Base-by-base conservation (phyloP, 2,113 vertebrate genomes). In the Chamaea fasciata region DNA sequence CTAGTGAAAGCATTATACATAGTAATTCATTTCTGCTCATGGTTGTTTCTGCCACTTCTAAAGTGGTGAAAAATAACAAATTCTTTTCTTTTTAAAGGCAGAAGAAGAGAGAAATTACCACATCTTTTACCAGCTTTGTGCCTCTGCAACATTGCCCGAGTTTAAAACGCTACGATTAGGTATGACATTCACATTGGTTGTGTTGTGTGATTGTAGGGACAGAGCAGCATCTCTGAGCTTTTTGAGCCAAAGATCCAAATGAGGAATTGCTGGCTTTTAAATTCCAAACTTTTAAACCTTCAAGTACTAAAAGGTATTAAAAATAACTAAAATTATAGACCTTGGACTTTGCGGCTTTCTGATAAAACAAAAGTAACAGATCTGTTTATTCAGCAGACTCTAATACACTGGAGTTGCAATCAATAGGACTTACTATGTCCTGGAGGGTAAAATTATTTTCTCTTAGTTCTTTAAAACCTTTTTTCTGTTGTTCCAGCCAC, bases 71-170 rank as follows among this genome's bases (percentile, higher is more conserved):
- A 97, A 95, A 92, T 73, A 96, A 97, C 93, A n/a, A 69, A 93
- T 68, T 82, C 23, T 90, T 97, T 94, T 97, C 83, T 98, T 96
- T 94, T 97, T 97, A 96, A 97, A 99, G 99, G 99, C 99, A 78
- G 99, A 99, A 78, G 99, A 99, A 47, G 99, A 99, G 97, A 98
- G 99, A 97, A 99, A 99, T 97, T 99, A 99, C 93, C 99, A 99
- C 87, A 98, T 99, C 96, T 99, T 99, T 98, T 99, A 99, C 97
- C 99, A 99, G 91, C 98, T 99, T 69, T 99, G 99, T 98, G 99
- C 99, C 87, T 99, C 99, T 74, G 98, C 98, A 87, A 97, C 99
- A 75, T 96, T 99, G 89, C 98, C 99, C 1, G 99, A 99, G 96
- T 98, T 99, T 96, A 99, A 98, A 97, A 97, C 87, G 68, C 98